These are phyloP conservation scores for Dione juno DNA, from an alignment of 2,888 invertebrate species.

Conservation along the genomic window DNA sequence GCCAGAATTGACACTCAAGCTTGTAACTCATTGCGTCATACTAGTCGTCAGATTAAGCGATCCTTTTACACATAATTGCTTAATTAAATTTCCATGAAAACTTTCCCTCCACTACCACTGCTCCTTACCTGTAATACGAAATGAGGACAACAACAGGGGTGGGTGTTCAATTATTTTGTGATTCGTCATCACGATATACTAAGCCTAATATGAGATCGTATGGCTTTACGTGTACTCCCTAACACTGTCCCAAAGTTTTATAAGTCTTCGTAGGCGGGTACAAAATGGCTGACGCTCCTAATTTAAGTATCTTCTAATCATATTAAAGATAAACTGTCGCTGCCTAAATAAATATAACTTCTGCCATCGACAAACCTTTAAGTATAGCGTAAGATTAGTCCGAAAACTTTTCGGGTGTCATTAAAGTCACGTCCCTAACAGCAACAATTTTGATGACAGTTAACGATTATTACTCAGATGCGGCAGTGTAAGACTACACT, in stretches of 20 bases:
- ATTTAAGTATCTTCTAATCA: slow-evolving; percentile 53
- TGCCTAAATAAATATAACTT: slow-evolving; percentile 45
- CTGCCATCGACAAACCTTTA: slow-evolving; percentile 17
- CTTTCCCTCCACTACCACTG: not conserved
- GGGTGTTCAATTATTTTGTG: slow-evolving; percentile 25
- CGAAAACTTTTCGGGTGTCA: slow-evolving; percentile 52
- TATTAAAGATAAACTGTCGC: slow-evolving; percentile 48
- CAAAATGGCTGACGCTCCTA: slow-evolving; percentile 73
- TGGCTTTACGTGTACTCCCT: slow-evolving; percentile 55
- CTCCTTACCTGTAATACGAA: slow-evolving; percentile 12
- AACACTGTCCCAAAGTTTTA: slow-evolving; percentile 60
- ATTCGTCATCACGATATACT: slow-evolving; percentile 39
- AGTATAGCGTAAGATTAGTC: slow-evolving; percentile 45
- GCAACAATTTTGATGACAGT: slow-evolving; percentile 56
- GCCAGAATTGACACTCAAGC: slow-evolving; percentile 74
- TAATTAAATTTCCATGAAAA: slow-evolving; percentile 45
- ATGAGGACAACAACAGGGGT: slow-evolving; percentile 6
- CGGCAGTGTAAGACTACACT: slow-evolving; percentile 8
- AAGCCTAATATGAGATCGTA: slow-evolving; percentile 63
- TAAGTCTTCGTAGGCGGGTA: slow-evolving; percentile 70
- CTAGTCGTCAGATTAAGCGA: slow-evolving; percentile 35
- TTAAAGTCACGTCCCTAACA: slow-evolving; percentile 50
- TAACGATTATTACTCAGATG: slow-evolving; percentile 44
- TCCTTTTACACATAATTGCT: slow-evolving; percentile 46
- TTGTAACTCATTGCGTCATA: slow-evolving; percentile 62